Conservation (phyloP, 1,140 invertebrate species). For the Helicorthomorpha holstii region DNA sequence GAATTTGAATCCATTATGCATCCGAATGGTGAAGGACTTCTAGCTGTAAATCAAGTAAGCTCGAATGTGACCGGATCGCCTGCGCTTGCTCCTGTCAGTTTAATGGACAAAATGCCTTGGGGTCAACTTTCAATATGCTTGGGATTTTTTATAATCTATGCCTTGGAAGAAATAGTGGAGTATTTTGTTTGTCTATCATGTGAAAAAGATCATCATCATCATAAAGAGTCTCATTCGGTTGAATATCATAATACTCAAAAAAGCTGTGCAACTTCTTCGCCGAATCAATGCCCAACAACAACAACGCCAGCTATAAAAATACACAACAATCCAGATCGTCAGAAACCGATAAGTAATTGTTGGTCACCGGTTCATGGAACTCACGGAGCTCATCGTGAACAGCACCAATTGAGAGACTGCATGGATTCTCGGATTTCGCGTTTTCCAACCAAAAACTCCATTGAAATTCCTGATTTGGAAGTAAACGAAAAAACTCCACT, state of each 20-base stretch:
- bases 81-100: conserved; percentile 2
- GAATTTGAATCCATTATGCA: conserved; percentile 1
- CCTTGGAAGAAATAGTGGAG: conserved; percentile 60
- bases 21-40: conserved; percentile 4
- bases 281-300: neutral
- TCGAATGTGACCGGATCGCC: conserved; percentile 29
- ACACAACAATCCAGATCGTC: neutral
- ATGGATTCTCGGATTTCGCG: neutral
- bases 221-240: neutral
- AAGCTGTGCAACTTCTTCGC: neutral
- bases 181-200: conserved; percentile 1
- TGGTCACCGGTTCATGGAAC: neutral
- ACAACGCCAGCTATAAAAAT: neutral
- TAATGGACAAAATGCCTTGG: conserved; percentile 34
- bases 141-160: conserved; percentile 69
- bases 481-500: neutral
- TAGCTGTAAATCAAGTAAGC: neutral
- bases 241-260: neutral
- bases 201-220: conserved; percentile 1
- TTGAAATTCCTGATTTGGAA: neutral
- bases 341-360: neutral
- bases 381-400: neutral
- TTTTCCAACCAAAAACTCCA: too few species aligned
- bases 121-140: conserved; percentile 47
- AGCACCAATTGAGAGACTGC: neutral